Conservation (phyloP, 2,888 invertebrate genomes). For the Patella depressa region DNA sequence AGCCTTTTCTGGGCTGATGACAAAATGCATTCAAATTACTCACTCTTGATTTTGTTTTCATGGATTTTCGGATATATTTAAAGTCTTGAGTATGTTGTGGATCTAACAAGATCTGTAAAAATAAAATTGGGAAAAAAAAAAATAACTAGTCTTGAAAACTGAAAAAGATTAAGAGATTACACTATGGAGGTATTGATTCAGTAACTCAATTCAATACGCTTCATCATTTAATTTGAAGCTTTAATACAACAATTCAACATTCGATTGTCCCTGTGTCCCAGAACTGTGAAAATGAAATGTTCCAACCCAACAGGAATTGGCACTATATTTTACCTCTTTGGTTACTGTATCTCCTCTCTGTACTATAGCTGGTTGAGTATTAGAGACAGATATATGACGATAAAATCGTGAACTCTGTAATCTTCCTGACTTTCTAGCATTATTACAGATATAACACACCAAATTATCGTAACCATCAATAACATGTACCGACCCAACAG, state of each 20-base stretch:
- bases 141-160: too few relatives aligned
- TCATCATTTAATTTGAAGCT: too few relatives aligned
- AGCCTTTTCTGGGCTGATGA: not conserved
- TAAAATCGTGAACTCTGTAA: constrained; percentile 61
- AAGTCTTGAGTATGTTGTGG: constrained; percentile 63
- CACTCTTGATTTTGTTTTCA: constrained; percentile 68
- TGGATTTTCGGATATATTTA: constrained; percentile 58
- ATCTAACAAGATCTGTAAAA: constrained; percentile 55
- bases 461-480: constrained; percentile 64
- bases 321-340: constrained; percentile 44
- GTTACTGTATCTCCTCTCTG: constrained; percentile 36
- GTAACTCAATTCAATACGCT: too few relatives aligned
- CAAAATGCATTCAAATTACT: constrained; percentile 23
- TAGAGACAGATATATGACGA: constrained; percentile 53
- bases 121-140: too few relatives aligned
- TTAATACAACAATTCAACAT: too few relatives aligned
- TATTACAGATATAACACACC: constrained; percentile 65
- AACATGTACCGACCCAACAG: constrained; percentile 57
- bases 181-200: too few relatives aligned
- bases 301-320: too few relatives aligned
- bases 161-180: too few relatives aligned
- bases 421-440: constrained; percentile 50
- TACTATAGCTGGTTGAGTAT: constrained; percentile 33
- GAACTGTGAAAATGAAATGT: too few relatives aligned
- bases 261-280: too few relatives aligned